Conservation (phyloP, 2,888 invertebrate species). For the Pteria penguin region DNA sequence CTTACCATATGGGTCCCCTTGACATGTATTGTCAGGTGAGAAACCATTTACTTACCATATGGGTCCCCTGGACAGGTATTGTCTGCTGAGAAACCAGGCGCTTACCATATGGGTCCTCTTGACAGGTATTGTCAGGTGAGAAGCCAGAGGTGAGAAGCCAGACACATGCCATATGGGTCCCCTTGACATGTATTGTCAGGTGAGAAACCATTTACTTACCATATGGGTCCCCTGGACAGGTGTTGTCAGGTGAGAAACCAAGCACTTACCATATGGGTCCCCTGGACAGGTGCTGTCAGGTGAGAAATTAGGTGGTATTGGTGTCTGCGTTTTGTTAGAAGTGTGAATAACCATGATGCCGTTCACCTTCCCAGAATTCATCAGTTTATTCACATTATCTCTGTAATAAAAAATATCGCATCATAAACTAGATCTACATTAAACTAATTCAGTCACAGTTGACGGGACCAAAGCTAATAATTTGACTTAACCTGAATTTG, state of each 20-base stretch:
- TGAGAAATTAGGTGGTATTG: slow-evolving; percentile 78
- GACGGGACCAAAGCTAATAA: too few species aligned
- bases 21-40: slow-evolving; percentile 88
- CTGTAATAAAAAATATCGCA: slow-evolving; percentile 49
- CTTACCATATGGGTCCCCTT: slow-evolving; percentile 87
- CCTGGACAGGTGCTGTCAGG: slow-evolving; percentile 92
- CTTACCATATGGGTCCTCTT: slow-evolving; percentile 87
- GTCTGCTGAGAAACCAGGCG: slow-evolving; percentile 84
- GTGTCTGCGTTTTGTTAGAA: slow-evolving; percentile 45
- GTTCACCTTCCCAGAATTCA: slow-evolving; percentile 79
- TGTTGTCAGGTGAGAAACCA: slow-evolving; percentile 84
- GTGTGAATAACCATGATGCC: slow-evolving; percentile 81
- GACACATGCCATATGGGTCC: too few species aligned
- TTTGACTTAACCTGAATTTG: too few species aligned
- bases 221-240: slow-evolving; percentile 91
- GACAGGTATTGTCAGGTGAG: slow-evolving; percentile 88
- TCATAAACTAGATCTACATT: too few species aligned
- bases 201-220: slow-evolving; percentile 81
- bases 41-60: slow-evolving; percentile 83
- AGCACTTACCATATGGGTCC: slow-evolving; percentile 84
- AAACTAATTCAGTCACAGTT: too few species aligned
- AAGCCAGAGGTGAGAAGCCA: slow-evolving; percentile 74
- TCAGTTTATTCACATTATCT: slow-evolving; percentile 72
- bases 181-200: too few species aligned
- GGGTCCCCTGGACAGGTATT: slow-evolving; percentile 91